Evolutionary conservation across 2,888 invertebrate genomes (phyloP).

Genomic region (Sinelater perroti): DNA sequence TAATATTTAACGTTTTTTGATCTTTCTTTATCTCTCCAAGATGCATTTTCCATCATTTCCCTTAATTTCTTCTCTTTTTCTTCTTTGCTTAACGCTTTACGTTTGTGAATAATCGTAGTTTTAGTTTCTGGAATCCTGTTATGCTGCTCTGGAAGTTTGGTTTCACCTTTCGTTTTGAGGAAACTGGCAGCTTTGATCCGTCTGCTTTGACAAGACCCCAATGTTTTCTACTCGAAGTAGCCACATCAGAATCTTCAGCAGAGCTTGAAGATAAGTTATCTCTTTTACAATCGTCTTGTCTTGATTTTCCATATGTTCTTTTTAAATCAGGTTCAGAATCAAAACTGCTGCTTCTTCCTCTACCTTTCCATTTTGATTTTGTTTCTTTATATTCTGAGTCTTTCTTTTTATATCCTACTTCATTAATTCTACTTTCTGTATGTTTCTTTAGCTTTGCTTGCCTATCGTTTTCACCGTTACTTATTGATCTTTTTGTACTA

Average conservation of each 20-base stretch:
- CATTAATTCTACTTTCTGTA: no score
- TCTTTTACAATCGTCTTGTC: background rate
- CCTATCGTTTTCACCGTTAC: conserved; percentile 9
- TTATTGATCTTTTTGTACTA: conserved; percentile 8
- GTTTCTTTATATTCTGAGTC: background rate
- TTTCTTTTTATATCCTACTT: background rate
- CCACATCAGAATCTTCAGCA: conserved; percentile 36
- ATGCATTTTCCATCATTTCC: conserved; percentile 87
- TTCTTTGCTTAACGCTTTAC: conserved; percentile 64
- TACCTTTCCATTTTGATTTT: background rate
- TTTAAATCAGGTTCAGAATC: no score
- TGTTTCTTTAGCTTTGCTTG: background rate
- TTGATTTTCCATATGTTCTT: no score
- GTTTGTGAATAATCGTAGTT: conserved; percentile 9
- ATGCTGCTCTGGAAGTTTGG: conserved; percentile 22
- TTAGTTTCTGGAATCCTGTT: conserved; percentile 33
- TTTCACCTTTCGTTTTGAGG: background rate
- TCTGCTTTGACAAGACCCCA: conserved; percentile 60
- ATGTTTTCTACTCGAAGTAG: conserved; percentile 41
- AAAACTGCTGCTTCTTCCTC: background rate
- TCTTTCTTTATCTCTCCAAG: conserved; percentile 73
- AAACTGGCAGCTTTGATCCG: conserved; percentile 53
- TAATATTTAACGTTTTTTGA: conserved; percentile 70
- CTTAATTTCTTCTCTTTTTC: conserved; percentile 75
- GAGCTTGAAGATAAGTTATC: conserved; percentile 16